These are phyloP conservation scores for Tenebrio molitor DNA, from an alignment of 1,140 invertebrate genomes.

Conservation along the genomic window DNA sequence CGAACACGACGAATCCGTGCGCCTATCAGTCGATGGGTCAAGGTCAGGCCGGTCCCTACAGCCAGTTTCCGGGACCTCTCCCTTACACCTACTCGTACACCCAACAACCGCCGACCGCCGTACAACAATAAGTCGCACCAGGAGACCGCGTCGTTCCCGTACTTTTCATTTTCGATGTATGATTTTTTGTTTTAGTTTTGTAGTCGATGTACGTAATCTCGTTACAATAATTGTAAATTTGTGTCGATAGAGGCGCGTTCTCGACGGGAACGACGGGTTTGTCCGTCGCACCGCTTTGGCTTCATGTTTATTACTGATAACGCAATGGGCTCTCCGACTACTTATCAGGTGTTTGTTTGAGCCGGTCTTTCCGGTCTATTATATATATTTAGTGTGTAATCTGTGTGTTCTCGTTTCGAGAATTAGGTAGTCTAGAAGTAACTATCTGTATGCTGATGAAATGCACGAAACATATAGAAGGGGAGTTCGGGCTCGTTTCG, in stretches of 20 bases:
- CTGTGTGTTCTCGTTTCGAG: slow-evolving; percentile 33
- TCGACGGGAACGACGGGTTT: neutral
- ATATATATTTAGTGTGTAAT: slow-evolving; percentile 46
- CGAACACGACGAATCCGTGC: slow-evolving; percentile 70
- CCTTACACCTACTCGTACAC: slow-evolving; percentile 69
- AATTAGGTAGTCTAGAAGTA: slow-evolving; percentile 47
- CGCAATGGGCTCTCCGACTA: slow-evolving; percentile 27
- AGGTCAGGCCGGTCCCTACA: slow-evolving; percentile 69
- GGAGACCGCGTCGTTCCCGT: slow-evolving; percentile 16
- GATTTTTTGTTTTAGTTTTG: neutral
- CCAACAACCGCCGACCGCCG: slow-evolving; percentile 65
- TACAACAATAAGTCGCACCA: slow-evolving; percentile 62
- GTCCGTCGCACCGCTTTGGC: slow-evolving; percentile 19
- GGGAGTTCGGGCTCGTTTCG: slow-evolving; percentile 66
- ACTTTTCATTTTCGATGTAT: neutral
- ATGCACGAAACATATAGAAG: slow-evolving; percentile 79
- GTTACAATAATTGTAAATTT: slow-evolving; percentile 5
- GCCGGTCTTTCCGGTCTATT: slow-evolving; percentile 14
- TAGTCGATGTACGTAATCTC: slow-evolving; percentile 26
- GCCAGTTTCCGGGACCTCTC: slow-evolving; percentile 62
- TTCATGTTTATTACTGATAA: slow-evolving; percentile 33
- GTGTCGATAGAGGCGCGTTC: too few relatives aligned
- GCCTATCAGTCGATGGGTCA: slow-evolving; percentile 73
- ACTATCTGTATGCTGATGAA: slow-evolving; percentile 74
- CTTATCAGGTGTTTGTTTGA: slow-evolving; percentile 36